Base-by-base conservation (phyloP, 2,797 vertebrate species). In the Amblyopsis hoosieri region DNA sequence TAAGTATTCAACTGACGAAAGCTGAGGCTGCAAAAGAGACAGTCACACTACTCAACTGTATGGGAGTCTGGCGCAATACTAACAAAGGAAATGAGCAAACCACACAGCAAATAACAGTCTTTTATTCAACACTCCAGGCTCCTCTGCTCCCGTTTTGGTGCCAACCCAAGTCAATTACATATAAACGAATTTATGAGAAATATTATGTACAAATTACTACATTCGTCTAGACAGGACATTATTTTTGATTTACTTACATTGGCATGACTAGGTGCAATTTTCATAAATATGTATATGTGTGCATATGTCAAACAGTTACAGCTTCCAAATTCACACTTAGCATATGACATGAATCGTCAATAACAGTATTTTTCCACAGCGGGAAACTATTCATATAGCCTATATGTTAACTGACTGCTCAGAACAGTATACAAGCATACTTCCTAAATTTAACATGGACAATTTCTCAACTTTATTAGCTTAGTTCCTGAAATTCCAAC, bases 81-180 rank as follows among this genome's bases (percentile, higher is more conserved):
- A 86, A 90, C 86, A 91, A 91, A 88, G 89, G 90, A 91, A 92
- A 91, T 91, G 91, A 91, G 85, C 81, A 91, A 92, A 91, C 89
- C 90, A 83, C 90, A 90, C 76, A 81, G 90, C 82, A 90, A 90
- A 90, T 90, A 86, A 82, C 78, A 88, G 85, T 67, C 74, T 85
- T 90, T 85, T 78, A 86, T 87, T 87, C 82, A 81, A 83, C 88
- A 87, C 76, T 73, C 67, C 50, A 60, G 78, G 74, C 68, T 72
- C 64, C 58, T 67, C 57, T 66, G 64, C 84, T 86, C 75, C 80
- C 69, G 86, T 82, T 66, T 78, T 68, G 69, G 72, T 86, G 86
- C 87, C 84, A 90, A 82, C 54, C 64, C 63, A 67, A 67, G 76
- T 78, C 81, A 85, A 71, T 82, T 80, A 77, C 78, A 90, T 85